A percentile compares a stretch with the other conserved stretches of the same genome.
phyloP scores from a whole-genome alignment of 1,140 invertebrate genomes.

The Caenorhabditis elegans region WBcel235 BX284602.5:35001-35500 shows the following conservation, averaged over 20 bases:
- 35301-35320: background rate
- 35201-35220: background rate
- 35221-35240: background rate
- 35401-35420: constrained; percentile 70
- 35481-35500: constrained; percentile 81
- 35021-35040: background rate
- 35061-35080: background rate
- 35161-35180: too few species aligned
- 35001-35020: background rate
- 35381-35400: constrained; percentile 86
- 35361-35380: constrained; percentile 71
- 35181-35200: background rate
- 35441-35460: constrained; percentile 79
- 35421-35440: constrained; percentile 83
- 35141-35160: too few species aligned
- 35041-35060: background rate
- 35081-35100: background rate
- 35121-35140: background rate
- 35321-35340: background rate
- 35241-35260: background rate
- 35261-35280: background rate
- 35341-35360: background rate
- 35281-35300: background rate
- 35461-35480: constrained; percentile 84
- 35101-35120: background rate